A percentile compares a stretch with the other conserved stretches of the same genome.
These are phyloP conservation scores for Tribolium castaneum DNA, from an alignment of 1,140 invertebrate species.

Conservation along the genomic window DNA sequence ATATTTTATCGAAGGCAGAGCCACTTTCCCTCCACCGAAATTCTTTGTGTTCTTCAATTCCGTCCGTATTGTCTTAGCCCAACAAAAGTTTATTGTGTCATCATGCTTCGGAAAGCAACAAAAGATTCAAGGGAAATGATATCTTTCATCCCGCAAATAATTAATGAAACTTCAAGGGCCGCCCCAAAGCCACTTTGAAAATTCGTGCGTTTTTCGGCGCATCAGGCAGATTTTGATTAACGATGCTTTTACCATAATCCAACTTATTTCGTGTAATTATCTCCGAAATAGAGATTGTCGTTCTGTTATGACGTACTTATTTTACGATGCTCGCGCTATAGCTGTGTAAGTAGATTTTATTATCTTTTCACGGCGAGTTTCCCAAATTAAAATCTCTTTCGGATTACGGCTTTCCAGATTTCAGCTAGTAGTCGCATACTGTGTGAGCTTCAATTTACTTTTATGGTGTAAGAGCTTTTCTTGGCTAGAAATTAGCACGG, in stretches of 20 bases:
- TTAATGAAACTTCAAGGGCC: conserved; percentile 6
- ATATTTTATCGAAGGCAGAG: conserved; percentile 7
- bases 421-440: conserved; percentile 22
- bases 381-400: conserved; percentile 35
- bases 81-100: conserved; percentile 25
- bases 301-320: conserved; percentile 24
- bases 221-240: conserved; percentile 4
- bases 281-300: conserved; percentile 5
- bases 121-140: conserved; percentile 14
- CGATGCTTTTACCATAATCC: conserved; percentile 6
- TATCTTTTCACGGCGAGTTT: conserved; percentile 25
- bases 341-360: conserved; percentile 33
- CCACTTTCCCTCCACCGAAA: conserved; percentile 12
- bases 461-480: conserved; percentile 23
- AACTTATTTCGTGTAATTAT: conserved; percentile 16
- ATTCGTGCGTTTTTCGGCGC: not conserved
- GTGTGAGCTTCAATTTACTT: conserved; percentile 35
- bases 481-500: conserved; percentile 14
- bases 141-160: conserved; percentile 28
- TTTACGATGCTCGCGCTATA: not conserved
- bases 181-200: conserved; percentile 1
- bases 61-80: not conserved
- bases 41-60: conserved; percentile 25
- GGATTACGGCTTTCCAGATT: conserved; percentile 31
- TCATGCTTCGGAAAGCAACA: not conserved